These are phyloP conservation scores for Leptopilina myrica DNA, from an alignment of 2,888 invertebrate species.

Conservation along the genomic window DNA sequence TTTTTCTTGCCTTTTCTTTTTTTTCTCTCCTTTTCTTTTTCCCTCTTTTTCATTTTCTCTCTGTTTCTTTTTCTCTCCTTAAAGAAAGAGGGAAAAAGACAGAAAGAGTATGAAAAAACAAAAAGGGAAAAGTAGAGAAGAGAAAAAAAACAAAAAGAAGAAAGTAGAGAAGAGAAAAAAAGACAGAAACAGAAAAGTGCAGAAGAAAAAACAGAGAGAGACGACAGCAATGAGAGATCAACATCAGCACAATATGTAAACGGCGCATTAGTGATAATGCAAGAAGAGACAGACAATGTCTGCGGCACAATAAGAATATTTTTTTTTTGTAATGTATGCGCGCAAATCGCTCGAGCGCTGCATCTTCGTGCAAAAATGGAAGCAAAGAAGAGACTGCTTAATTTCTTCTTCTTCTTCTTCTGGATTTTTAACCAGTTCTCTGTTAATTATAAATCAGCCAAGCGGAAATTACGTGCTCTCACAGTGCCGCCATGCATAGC, in stretches of 20 bases:
- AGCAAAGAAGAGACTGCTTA: slow-evolving; percentile 21
- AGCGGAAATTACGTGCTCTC: slow-evolving; percentile 32
- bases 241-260: slow-evolving; percentile 19
- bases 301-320: slow-evolving; percentile 24
- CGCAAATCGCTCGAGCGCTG: slow-evolving; percentile 1
- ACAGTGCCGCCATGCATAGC: slow-evolving; percentile 36
- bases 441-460: slow-evolving; percentile 26
- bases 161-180: too few species aligned
- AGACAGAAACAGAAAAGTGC: too few species aligned
- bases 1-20: too few species aligned
- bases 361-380: slow-evolving; percentile 26
- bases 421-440: not conserved
- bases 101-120: too few species aligned
- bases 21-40: too few species aligned
- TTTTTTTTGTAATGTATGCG: slow-evolving; percentile 1
- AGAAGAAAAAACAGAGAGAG: not conserved
- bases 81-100: too few species aligned
- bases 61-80: too few species aligned
- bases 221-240: not conserved
- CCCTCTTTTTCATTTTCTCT: too few species aligned
- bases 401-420: slow-evolving; percentile 12
- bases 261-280: slow-evolving; percentile 11
- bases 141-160: too few species aligned
- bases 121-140: too few species aligned
- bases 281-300: slow-evolving; percentile 29